phyloP scores from a whole-genome alignment of 2,888 invertebrate species.

The Callyntrura sp. region DNA sequence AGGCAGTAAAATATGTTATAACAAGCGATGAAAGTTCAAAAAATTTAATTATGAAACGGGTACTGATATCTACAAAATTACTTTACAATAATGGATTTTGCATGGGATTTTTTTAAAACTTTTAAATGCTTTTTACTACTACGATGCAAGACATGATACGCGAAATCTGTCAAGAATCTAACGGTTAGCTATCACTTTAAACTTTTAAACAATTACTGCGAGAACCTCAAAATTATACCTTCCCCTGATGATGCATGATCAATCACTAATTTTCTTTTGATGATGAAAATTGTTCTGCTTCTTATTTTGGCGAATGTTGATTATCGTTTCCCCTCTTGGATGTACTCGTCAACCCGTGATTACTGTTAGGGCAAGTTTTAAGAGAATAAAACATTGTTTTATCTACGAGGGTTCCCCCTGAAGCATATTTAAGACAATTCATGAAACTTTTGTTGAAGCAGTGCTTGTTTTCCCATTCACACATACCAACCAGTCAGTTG shows the following conservation, averaged over 20 bases:
- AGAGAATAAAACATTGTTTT: background rate
- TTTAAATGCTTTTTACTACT: background rate
- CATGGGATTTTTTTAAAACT: background rate
- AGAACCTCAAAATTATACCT: background rate
- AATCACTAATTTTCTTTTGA: background rate
- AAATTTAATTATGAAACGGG: too few species aligned
- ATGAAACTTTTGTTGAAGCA: background rate
- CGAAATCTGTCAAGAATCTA: conserved; percentile 70
- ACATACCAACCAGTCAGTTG: conserved; percentile 73
- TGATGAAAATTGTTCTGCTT: conserved; percentile 67
- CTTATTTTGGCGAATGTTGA: conserved; percentile 77
- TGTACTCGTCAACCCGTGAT: conserved; percentile 6
- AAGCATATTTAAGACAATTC: background rate
- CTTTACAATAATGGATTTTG: background rate
- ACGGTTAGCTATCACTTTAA: conserved; percentile 66
- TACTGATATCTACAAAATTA: too few species aligned
- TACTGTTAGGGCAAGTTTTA: too few species aligned
- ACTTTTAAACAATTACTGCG: conserved; percentile 64
- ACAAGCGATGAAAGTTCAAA: too few species aligned
- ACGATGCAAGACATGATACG: conserved; percentile 43
- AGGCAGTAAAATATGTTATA: too few species aligned
- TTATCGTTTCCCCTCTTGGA: conserved; percentile 72
- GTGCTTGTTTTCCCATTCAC: conserved; percentile 65
- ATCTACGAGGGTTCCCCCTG: too few species aligned
- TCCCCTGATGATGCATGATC: conserved; percentile 24